phyloP scores from a whole-genome alignment of 2,113 vertebrate species.

The Cairina moschata region DNA sequence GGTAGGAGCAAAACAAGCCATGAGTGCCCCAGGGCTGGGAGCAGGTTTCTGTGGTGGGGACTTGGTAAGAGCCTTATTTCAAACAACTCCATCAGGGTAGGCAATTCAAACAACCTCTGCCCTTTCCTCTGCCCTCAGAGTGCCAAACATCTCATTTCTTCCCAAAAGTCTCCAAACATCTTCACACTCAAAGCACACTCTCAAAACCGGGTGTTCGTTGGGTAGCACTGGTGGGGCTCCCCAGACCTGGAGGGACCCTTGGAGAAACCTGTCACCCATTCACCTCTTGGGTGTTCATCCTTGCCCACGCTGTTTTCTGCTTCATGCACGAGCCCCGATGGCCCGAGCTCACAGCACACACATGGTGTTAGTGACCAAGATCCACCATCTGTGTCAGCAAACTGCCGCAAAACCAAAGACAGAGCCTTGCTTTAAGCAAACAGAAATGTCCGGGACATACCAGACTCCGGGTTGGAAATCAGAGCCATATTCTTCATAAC shows the following conservation, averaged over 20 bases:
- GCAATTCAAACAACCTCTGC: background rate
- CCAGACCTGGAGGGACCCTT: background rate
- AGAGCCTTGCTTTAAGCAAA: slow-evolving; percentile 41
- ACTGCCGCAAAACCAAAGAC: background rate
- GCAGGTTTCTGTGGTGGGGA: background rate
- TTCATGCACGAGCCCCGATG: background rate
- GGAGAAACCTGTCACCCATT: background rate
- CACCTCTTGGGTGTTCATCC: background rate
- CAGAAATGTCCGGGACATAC: slow-evolving; percentile 52
- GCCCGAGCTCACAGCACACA: background rate
- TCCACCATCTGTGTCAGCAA: background rate
- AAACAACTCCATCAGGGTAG: fast-evolving
- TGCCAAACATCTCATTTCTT: background rate
- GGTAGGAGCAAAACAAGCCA: slow-evolving; percentile 42
- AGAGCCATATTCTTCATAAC: slow-evolving; percentile 51
- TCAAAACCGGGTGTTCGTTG: background rate
- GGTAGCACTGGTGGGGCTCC: background rate
- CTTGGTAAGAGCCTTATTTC: background rate
- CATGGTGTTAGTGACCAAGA: background rate
- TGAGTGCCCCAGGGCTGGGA: slow-evolving; percentile 20
- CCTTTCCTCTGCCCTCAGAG: background rate
- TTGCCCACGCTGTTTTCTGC: background rate
- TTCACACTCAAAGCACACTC: background rate
- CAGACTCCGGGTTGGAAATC: slow-evolving; percentile 53
- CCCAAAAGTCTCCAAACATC: background rate